Evolutionary conservation across 2,888 invertebrate species (phyloP).

Genomic region (Ennomos erosarius): DNA sequence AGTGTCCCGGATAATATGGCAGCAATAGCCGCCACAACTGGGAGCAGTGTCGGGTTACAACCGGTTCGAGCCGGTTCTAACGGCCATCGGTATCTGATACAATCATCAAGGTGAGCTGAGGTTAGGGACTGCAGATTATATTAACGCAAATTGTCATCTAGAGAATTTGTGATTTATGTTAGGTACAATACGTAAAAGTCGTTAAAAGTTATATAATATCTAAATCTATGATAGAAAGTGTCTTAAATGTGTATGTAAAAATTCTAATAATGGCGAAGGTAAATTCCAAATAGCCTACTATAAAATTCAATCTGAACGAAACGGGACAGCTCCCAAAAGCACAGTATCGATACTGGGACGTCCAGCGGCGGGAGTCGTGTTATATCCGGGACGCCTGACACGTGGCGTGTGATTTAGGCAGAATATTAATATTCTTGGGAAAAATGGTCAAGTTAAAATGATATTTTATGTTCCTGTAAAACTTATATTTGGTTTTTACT

Average conservation of each 20-base stretch:
- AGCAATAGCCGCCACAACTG: slow-evolving; percentile 1
- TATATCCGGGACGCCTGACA: slow-evolving; percentile 5
- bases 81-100: slow-evolving; percentile 10
- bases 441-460: too few relatives aligned
- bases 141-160: background rate
- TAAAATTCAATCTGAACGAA: slow-evolving; percentile 13
- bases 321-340: slow-evolving; percentile 4
- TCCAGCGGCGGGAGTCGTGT: background rate
- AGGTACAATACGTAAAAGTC: too few relatives aligned
- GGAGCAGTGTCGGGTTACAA: slow-evolving; percentile 9
- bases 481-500: too few relatives aligned
- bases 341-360: background rate
- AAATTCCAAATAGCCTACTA: background rate
- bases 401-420: background rate
- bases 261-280: too few relatives aligned
- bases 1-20: slow-evolving; percentile 19
- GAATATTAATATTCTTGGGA: background rate
- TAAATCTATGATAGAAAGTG: too few relatives aligned
- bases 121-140: background rate
- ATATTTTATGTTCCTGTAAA: too few relatives aligned
- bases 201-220: too few relatives aligned
- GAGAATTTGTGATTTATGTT: background rate
- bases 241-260: too few relatives aligned
- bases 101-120: slow-evolving; percentile 3
- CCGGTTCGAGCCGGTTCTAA: slow-evolving; percentile 1